Conservation (phyloP, 2,888 invertebrate species). For the Ametastegia equiseti region DNA sequence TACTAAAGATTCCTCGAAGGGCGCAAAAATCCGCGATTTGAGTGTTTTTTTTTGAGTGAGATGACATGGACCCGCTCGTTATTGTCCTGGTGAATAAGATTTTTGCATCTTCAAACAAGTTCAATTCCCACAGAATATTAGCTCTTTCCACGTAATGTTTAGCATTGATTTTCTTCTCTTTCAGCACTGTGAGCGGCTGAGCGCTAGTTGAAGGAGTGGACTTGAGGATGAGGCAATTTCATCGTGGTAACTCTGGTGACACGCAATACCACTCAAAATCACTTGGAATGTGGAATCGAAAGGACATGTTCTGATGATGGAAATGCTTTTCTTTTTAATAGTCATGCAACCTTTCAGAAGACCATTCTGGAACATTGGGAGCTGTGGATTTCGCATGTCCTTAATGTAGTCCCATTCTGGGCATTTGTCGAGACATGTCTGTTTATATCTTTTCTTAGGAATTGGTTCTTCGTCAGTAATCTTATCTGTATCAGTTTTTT, state of each 20-base stretch:
- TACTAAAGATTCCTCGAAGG: no score
- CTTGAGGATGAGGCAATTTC: neutral
- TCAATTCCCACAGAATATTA: neutral
- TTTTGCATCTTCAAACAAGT: neutral
- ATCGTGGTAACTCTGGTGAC: neutral
- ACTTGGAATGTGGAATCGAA: slow-evolving; percentile 24
- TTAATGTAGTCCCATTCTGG: slow-evolving; percentile 15
- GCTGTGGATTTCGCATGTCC: neutral
- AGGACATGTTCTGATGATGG: slow-evolving; percentile 22
- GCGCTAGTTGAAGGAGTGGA: slow-evolving; percentile 2
- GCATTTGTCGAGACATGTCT: slow-evolving; percentile 24
- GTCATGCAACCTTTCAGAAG: neutral
- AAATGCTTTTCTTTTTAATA: neutral
- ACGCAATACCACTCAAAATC: slow-evolving; percentile 15
- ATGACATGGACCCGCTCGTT: no score
- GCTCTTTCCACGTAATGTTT: slow-evolving; percentile 20
- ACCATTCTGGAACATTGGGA: slow-evolving; percentile 25
- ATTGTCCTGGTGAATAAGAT: neutral
- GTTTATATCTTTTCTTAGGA: neutral
- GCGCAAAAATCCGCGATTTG: no score
- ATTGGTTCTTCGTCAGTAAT: neutral
- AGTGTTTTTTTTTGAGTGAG: no score
- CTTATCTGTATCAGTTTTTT: neutral
- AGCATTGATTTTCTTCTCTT: neutral
- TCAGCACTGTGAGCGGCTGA: neutral